These are phyloP conservation scores for Trypoxylus dichotomus DNA, from an alignment of 1,140 invertebrate species.

Conservation along the genomic window DNA sequence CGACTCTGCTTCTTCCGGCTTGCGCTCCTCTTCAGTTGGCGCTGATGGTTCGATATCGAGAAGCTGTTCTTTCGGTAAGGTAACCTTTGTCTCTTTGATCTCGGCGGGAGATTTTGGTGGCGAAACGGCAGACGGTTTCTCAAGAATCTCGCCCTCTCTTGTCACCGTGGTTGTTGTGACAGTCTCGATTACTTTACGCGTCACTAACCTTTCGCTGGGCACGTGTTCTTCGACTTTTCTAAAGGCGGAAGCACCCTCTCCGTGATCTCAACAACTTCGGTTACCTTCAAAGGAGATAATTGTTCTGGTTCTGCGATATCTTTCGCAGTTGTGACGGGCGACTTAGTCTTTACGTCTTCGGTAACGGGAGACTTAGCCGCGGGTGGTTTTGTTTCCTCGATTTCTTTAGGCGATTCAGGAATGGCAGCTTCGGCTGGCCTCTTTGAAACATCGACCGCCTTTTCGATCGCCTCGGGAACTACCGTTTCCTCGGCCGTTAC, in stretches of 20 bases:
- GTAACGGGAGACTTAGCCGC: not conserved
- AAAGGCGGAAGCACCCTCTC: not conserved
- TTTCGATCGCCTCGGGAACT: too few relatives aligned
- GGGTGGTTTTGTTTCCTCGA: not conserved
- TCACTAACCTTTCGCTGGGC: not conserved
- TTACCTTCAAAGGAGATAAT: not conserved
- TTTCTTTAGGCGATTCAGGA: not conserved
- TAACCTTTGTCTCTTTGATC: not conserved
- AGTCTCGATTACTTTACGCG: not conserved
- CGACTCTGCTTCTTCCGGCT: not conserved
- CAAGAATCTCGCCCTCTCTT: not conserved
- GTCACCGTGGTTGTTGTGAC: not conserved
- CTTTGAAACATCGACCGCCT: too few relatives aligned
- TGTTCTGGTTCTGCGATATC: not conserved
- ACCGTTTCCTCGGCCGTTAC: too few relatives aligned
- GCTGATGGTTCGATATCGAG: not conserved
- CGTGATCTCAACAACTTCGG: not conserved
- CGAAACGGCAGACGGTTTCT: not conserved
- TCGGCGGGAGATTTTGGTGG: not conserved
- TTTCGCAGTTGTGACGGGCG: not conserved
- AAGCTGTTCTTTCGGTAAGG: not conserved
- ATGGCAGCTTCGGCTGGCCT: not conserved
- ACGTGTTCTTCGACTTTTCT: not conserved
- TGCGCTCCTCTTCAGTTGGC: constrained; percentile 1
- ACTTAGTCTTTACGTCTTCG: not conserved